phyloP scores from a whole-genome alignment of 2,888 invertebrate genomes.

The Ormyrus nitidulus region DNA sequence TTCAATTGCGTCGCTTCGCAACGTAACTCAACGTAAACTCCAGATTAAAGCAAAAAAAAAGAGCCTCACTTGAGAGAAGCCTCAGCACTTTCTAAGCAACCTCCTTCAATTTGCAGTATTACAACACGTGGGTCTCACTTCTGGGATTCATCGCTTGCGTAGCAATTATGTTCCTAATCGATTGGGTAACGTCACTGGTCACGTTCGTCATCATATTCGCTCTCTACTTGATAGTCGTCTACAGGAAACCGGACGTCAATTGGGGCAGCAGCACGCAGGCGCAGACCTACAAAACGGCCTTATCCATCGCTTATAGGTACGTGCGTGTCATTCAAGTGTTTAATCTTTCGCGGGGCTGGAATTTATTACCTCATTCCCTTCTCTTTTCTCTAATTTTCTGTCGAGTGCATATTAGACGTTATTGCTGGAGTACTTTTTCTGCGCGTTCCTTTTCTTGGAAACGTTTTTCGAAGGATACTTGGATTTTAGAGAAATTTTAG shows the following conservation, averaged over 20 bases:
- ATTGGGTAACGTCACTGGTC: constrained; percentile 94
- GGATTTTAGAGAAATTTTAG: too few species aligned
- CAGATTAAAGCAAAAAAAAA: too few species aligned
- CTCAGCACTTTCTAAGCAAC: neutral
- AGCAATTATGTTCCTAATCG: constrained; percentile 95
- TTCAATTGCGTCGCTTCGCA: too few species aligned
- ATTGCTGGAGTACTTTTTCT: too few species aligned
- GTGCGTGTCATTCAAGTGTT: neutral
- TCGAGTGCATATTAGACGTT: too few species aligned
- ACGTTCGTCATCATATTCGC: constrained; percentile 92
- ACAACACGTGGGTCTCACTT: constrained; percentile 93
- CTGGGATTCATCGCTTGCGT: constrained; percentile 89
- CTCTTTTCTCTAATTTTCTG: too few species aligned
- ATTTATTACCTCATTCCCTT: too few species aligned
- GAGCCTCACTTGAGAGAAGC: too few species aligned
- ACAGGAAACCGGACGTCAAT: constrained; percentile 96
- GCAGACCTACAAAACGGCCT: constrained; percentile 94
- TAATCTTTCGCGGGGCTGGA: neutral
- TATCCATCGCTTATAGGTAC: constrained; percentile 85
- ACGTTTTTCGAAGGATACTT: too few species aligned
- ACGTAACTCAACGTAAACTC: too few species aligned
- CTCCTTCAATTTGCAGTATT: constrained; percentile 81
- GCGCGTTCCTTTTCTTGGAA: too few species aligned
- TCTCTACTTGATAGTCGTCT: constrained; percentile 93
- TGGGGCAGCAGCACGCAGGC: constrained; percentile 99